Conservation (phyloP, 2,113 vertebrate species). For the Paradisaea rubra region DNA sequence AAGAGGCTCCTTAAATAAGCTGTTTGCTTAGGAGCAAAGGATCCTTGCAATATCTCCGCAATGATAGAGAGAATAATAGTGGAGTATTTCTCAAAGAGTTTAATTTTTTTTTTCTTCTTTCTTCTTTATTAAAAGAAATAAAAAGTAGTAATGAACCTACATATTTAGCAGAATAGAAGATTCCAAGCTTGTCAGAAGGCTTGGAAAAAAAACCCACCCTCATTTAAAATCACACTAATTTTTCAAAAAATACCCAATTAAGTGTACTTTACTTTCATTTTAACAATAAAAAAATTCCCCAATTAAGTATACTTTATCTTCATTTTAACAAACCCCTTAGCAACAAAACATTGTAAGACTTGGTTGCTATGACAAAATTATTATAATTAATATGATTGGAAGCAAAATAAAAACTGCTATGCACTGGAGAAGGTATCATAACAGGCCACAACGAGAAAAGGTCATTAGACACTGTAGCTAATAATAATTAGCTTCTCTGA, state of each 20-base stretch:
- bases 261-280: neutral
- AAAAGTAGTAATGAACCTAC: neutral
- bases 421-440: neutral
- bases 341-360: neutral
- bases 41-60: neutral
- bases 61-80: neutral
- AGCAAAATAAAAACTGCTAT: neutral
- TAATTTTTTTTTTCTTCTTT: neutral
- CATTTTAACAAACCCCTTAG: constrained; percentile 29
- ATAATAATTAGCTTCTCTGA: neutral
- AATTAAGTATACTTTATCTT: constrained; percentile 45
- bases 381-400: constrained; percentile 35
- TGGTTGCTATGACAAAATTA: constrained; percentile 23
- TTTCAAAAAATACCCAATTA: constrained; percentile 17
- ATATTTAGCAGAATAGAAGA: constrained; percentile 36
- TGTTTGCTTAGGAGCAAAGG: neutral
- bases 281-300: neutral
- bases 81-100: neutral
- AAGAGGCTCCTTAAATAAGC: neutral
- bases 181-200: constrained; percentile 28
- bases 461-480: neutral
- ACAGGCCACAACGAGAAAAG: neutral
- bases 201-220: neutral
- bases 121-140: neutral
- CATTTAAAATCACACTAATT: neutral